These are phyloP conservation scores for Sisyra nigra DNA, from an alignment of 2,888 invertebrate species.

Conservation along the genomic window DNA sequence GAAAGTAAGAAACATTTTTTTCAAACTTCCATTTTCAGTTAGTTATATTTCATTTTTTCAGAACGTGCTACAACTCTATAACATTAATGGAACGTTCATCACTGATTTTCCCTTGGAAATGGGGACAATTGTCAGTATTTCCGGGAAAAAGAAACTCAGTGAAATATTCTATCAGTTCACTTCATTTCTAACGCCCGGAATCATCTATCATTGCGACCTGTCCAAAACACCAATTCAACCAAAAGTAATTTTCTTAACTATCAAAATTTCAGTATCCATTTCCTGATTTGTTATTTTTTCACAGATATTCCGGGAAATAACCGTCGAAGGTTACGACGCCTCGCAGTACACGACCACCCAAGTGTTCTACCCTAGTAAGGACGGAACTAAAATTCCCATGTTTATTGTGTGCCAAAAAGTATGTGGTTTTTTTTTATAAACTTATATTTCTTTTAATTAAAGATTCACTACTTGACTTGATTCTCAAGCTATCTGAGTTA, in stretches of 20 bases:
- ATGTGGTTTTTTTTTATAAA: constrained; percentile 16
- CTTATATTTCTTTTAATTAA: no score
- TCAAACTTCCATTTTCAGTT: constrained; percentile 12
- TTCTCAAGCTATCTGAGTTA: no score
- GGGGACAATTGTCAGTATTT: constrained; percentile 72
- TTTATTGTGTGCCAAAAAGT: constrained; percentile 76
- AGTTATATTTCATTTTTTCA: constrained; percentile 24
- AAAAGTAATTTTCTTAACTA: constrained; percentile 28
- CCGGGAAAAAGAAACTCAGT: constrained; percentile 67
- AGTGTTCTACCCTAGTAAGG: constrained; percentile 83
- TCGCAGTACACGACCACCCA: constrained; percentile 70
- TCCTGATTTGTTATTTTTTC: constrained; percentile 10
- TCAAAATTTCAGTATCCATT: constrained; percentile 3
- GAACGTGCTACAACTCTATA: constrained; percentile 72
- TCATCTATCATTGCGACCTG: constrained; percentile 78
- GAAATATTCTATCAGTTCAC: constrained; percentile 91
- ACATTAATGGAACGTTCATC: constrained; percentile 50
- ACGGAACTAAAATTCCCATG: constrained; percentile 91
- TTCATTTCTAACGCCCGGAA: constrained; percentile 81
- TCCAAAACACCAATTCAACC: constrained; percentile 42
- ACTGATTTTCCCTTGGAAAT: constrained; percentile 67
- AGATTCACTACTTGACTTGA: no score
- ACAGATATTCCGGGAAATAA: constrained; percentile 71
- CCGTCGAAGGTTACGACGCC: constrained; percentile 66
- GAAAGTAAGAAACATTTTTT: constrained; percentile 42